A percentile compares a stretch with the other conserved stretches of the same genome.
These are phyloP conservation scores for Cyclophora punctaria DNA, from an alignment of 2,888 invertebrate genomes.

Conservation along the genomic window DNA sequence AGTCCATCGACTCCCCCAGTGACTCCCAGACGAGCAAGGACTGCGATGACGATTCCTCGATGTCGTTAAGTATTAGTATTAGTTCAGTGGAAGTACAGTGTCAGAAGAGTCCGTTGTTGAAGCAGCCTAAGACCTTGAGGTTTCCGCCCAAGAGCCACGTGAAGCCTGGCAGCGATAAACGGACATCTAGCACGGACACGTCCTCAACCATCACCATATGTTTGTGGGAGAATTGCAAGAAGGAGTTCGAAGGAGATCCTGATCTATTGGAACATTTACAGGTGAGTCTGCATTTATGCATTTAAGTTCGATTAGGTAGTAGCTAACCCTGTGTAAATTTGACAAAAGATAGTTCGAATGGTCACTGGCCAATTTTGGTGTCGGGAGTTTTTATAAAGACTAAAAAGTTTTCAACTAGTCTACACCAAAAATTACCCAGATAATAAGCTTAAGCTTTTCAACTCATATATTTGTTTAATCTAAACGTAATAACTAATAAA, in stretches of 20 bases:
- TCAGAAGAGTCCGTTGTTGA: slow-evolving; percentile 84
- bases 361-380: no score
- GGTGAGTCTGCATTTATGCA: slow-evolving; percentile 59
- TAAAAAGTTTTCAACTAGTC: no score
- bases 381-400: no score
- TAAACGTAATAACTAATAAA: no score
- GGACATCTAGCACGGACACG: slow-evolving; percentile 59
- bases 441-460: no score
- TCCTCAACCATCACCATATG: slow-evolving; percentile 77
- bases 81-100: slow-evolving; percentile 54
- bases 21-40: slow-evolving; percentile 67
- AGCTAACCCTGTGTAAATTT: no score
- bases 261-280: slow-evolving; percentile 91
- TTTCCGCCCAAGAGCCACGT: slow-evolving; percentile 79
- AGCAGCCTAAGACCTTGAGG: slow-evolving; percentile 87
- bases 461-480: no score
- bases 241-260: slow-evolving; percentile 84
- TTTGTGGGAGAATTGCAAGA: slow-evolving; percentile 88
- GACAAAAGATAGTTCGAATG: no score
- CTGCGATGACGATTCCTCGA: slow-evolving; percentile 64
- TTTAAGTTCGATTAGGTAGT: no score
- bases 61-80: slow-evolving; percentile 61
- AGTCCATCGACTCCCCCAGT: slow-evolving; percentile 67
- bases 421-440: no score
- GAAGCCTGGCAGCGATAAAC: slow-evolving; percentile 45